Percentiles rank a stretch among this genome's conserved stretches.
These are phyloP conservation scores for Melanotaenia duboulayi DNA, from an alignment of 2,113 vertebrate species.

Conservation along the genomic window DNA sequence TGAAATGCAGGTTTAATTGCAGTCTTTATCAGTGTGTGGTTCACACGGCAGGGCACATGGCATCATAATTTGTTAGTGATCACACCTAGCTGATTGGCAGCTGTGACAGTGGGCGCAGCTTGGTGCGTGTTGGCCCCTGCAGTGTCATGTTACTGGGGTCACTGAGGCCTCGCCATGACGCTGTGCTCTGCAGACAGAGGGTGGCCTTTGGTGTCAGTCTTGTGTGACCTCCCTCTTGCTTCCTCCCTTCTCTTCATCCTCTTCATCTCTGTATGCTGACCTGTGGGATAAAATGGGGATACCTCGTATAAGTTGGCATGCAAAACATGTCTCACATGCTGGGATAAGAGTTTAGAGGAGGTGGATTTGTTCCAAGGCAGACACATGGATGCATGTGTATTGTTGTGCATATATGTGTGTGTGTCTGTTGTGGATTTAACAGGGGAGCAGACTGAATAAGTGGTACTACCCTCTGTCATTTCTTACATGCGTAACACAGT, in stretches of 20 bases:
- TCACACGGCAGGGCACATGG: slow-evolving; percentile 24
- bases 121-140: slow-evolving; percentile 65
- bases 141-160: slow-evolving; percentile 62
- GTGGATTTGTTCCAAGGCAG: slow-evolving; percentile 29
- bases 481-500: slow-evolving; percentile 53
- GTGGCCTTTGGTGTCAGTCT: slow-evolving; percentile 63
- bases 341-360: slow-evolving; percentile 39
- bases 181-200: slow-evolving; percentile 57
- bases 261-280: slow-evolving; percentile 27
- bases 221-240: slow-evolving; percentile 56
- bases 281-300: slow-evolving; percentile 20
- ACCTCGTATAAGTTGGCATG: slow-evolving; percentile 36
- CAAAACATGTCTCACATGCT: slow-evolving; percentile 41
- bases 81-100: slow-evolving; percentile 71
- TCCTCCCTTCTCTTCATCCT: slow-evolving; percentile 32
- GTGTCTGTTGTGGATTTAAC: slow-evolving; percentile 24
- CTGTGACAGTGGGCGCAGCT: slow-evolving; percentile 63
- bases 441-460: slow-evolving; percentile 32
- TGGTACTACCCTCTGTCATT: slow-evolving; percentile 55
- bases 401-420: slow-evolving; percentile 10
- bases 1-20: slow-evolving; percentile 47
- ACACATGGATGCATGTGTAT: slow-evolving; percentile 4
- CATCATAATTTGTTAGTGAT: slow-evolving; percentile 55
- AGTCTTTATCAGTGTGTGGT: slow-evolving; percentile 34
- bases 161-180: slow-evolving; percentile 43